Conservation (phyloP, 1,140 invertebrate species). For the Drosophila nigromelanica region DNA sequence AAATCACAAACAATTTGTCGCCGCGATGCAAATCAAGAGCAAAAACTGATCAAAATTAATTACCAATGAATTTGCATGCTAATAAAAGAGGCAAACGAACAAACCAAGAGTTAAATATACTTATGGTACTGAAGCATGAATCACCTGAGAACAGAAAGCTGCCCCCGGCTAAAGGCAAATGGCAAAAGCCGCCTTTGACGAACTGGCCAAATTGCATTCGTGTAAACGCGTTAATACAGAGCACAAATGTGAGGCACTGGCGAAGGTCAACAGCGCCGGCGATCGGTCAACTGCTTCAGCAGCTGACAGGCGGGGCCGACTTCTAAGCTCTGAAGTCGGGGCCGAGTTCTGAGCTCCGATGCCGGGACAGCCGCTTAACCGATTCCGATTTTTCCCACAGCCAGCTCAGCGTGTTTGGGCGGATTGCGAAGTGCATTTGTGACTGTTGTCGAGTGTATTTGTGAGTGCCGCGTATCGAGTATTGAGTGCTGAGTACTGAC, state of each 20-base stretch:
- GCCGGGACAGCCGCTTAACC: not conserved
- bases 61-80: no score
- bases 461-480: conserved; percentile 3
- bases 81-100: no score
- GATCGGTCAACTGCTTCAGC: conserved; percentile 45
- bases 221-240: conserved; percentile 64
- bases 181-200: conserved; percentile 12
- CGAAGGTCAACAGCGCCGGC: conserved; percentile 52
- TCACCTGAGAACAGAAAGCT: conserved; percentile 44
- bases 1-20: conserved; percentile 67
- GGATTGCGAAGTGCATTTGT: conserved; percentile 7
- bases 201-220: conserved; percentile 54
- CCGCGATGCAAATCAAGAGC: conserved; percentile 19
- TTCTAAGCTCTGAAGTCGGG: not conserved
- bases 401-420: conserved; percentile 26
- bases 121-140: conserved; percentile 42
- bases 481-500: conserved; percentile 22
- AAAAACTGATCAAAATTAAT: no score
- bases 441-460: conserved; percentile 5
- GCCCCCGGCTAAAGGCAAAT: conserved; percentile 11
- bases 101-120: not conserved
- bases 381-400: conserved; percentile 44
- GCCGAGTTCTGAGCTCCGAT: not conserved
- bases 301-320: conserved; percentile 44
- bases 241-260: conserved; percentile 59